Base-by-base conservation (phyloP, 2,888 invertebrate species). In the Drosophila nr. perissopoda region DNA sequence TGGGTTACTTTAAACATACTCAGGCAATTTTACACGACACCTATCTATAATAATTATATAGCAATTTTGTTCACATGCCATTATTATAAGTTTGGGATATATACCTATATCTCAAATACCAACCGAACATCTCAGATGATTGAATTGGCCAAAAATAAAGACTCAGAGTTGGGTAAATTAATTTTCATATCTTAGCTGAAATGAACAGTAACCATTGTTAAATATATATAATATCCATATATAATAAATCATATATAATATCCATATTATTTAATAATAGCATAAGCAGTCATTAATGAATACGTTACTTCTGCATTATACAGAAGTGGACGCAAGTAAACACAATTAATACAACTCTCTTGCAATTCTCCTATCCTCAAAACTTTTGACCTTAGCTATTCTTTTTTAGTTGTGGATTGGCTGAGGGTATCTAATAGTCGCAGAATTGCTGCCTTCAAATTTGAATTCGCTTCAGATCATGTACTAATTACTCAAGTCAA, bases 401-500 rank as follows among this genome's bases (percentile, higher is more conserved):
- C 40, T n/a, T 0, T 40, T n/a, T 4, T 11, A n/a, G n/a, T 52
- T 33, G n/a, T n/a, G 1, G 6, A 13, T 31, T 13, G n/a, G 2
- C 5, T 18, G 4, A 52, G 40, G 18, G 42, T 52, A 42, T 42
- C 4, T 40, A 18, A 7, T 11, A 25, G 51, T 52, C 38, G 3
- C 16, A 21, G 4, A 6, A 18, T 5, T 40, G n/a, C 13, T n/a
- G 25, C 25, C 16, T 8, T 1, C 4, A 6, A 5, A 7, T 33
- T 2, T 29, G 8, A 34, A 16, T 10, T 51, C 27, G 36, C 21
- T 25, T 36, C 18, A 36, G 27, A 18, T 31, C 16, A 34, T 64
- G 38, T 51, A 51, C 31, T 38, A 66, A 53, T 69, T 36, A 56
- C 40, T 65, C 21, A 42, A 64, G 48, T 42, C 38, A 61, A 27